Conservation (phyloP, 1,140 invertebrate genomes). For the Plutomurus gul region DNA sequence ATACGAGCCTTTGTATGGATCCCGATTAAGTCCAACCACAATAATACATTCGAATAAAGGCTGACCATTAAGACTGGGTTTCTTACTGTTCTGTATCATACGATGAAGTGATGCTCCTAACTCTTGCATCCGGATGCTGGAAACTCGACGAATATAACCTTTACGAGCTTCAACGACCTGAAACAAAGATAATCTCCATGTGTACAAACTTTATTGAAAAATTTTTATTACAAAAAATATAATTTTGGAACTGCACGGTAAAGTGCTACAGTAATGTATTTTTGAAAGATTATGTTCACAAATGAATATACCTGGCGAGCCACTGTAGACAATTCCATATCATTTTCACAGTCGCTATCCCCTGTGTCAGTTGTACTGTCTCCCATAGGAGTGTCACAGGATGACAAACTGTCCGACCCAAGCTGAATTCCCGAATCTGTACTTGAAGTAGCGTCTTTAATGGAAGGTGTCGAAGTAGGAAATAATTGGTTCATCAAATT, state of each 20-base stretch:
- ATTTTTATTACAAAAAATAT: background rate
- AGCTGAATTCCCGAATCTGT: conserved; percentile 53
- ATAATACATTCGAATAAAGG: conserved; percentile 69
- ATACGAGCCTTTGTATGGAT: conserved; percentile 57
- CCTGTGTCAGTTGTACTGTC: conserved; percentile 53
- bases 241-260: background rate
- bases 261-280: background rate
- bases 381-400: conserved; percentile 52
- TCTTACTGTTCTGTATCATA: conserved; percentile 52
- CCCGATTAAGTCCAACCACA: conserved; percentile 67
- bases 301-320: conserved; percentile 43
- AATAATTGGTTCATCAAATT: conserved; percentile 50
- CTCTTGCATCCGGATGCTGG: conserved; percentile 58
- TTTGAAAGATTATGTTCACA: background rate
- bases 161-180: conserved; percentile 65
- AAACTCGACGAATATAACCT: conserved; percentile 65
- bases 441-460: conserved; percentile 50
- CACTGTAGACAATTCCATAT: conserved; percentile 41
- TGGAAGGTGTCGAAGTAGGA: background rate
- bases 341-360: conserved; percentile 52
- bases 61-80: conserved; percentile 55
- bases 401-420: conserved; percentile 52
- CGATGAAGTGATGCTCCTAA: conserved; percentile 53
- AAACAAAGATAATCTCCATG: too few species aligned
- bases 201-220: background rate